These are phyloP conservation scores for Euwallacea similis DNA, from an alignment of 1,140 invertebrate genomes.

Conservation along the genomic window DNA sequence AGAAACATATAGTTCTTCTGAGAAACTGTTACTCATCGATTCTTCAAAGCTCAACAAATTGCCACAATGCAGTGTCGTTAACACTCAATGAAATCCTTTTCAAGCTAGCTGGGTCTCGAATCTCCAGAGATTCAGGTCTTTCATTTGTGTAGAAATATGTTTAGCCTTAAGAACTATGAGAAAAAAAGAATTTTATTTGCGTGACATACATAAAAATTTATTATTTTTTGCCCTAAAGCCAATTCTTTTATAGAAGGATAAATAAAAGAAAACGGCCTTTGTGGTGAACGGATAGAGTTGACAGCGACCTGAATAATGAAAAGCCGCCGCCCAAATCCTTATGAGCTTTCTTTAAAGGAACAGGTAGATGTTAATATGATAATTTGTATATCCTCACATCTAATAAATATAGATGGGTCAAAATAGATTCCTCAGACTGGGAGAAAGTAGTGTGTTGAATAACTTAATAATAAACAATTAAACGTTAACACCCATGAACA, in stretches of 20 bases:
- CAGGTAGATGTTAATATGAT: conserved; percentile 24
- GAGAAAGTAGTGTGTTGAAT: too few relatives aligned
- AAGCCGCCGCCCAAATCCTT: conserved; percentile 4
- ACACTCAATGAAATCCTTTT: too few relatives aligned
- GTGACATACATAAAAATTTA: conserved; percentile 19
- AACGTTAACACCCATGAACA: conserved; percentile 1
- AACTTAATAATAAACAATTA: conserved; percentile 4
- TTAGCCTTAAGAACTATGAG: conserved; percentile 6
- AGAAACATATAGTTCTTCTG: background rate
- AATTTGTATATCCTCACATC: conserved; percentile 6
- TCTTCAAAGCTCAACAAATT: too few relatives aligned
- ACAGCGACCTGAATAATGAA: conserved; percentile 23
- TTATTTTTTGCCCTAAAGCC: conserved; percentile 15
- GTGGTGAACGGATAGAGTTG: conserved; percentile 14
- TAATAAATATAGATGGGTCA: conserved; percentile 10
- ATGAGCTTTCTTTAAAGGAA: conserved; percentile 4
- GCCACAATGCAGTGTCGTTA: too few relatives aligned
- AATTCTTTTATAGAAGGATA: conserved; percentile 19
- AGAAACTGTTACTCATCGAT: background rate
- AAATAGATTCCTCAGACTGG: background rate
- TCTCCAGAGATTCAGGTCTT: too few relatives aligned
- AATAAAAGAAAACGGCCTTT: conserved; percentile 20
- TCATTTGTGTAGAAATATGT: background rate
- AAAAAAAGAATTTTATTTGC: conserved; percentile 15
- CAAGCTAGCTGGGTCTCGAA: too few relatives aligned